Evolutionary conservation across 2,888 invertebrate genomes (phyloP).

Genomic region (Athalia circularis): DNA sequence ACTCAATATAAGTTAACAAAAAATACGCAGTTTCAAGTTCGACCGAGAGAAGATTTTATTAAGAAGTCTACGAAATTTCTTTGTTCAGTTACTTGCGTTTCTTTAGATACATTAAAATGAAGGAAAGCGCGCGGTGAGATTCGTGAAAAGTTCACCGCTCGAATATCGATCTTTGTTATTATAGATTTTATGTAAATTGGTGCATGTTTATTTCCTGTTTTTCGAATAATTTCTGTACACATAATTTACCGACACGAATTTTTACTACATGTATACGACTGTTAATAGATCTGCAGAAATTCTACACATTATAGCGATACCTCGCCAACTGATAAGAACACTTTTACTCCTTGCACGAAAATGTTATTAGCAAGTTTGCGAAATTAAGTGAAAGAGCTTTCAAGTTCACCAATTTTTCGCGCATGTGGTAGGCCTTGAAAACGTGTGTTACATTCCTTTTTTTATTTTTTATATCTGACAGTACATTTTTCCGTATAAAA

Average conservation of each 20-base stretch:
- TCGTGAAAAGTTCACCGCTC: not conserved
- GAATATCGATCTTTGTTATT: slow-evolving; percentile 15
- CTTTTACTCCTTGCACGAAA: not conserved
- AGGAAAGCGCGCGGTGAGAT: not conserved
- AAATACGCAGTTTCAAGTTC: too few species aligned
- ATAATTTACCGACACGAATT: not conserved
- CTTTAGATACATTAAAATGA: too few species aligned
- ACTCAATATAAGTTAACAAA: too few species aligned
- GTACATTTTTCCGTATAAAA: too few species aligned
- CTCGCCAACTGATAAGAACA: not conserved
- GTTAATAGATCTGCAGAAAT: not conserved
- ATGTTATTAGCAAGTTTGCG: not conserved
- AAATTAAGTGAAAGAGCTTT: too few species aligned
- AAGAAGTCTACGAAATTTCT: too few species aligned
- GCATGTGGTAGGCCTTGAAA: too few species aligned
- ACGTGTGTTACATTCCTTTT: too few species aligned
- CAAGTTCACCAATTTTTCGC: too few species aligned
- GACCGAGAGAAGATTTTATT: too few species aligned
- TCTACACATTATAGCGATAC: not conserved
- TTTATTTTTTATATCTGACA: too few species aligned
- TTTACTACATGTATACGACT: not conserved
- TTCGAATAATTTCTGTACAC: not conserved
- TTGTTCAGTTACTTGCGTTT: too few species aligned
- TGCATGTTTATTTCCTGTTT: not conserved
- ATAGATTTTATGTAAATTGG: slow-evolving; percentile 1